Percentiles rank a stretch among this genome's conserved stretches.
Conservation (phyloP, 1,140 invertebrate genomes). For the Periplaneta americana region DNA sequence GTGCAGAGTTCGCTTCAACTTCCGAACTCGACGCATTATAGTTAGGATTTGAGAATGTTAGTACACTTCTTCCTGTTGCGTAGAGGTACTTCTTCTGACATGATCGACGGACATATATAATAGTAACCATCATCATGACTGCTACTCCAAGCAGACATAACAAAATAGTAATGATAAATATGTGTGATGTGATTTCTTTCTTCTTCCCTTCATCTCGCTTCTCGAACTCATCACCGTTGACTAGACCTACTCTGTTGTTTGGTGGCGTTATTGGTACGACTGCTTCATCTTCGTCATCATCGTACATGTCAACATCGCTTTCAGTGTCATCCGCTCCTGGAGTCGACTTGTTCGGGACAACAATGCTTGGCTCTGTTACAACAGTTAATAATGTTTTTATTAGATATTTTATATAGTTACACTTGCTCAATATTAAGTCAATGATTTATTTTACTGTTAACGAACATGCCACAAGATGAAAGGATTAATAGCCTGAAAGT, state of each 20-base stretch:
- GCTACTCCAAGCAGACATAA: neutral
- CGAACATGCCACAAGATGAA: too few relatives aligned
- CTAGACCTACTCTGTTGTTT: neutral
- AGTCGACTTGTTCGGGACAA: conserved; percentile 34
- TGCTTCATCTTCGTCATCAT: conserved; percentile 31
- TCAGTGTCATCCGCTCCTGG: conserved; percentile 36
- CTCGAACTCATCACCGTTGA: neutral
- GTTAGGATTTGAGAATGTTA: conserved; percentile 75
- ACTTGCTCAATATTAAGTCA: too few relatives aligned
- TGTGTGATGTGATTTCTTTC: neutral
- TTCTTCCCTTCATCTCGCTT: neutral
- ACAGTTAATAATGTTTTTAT: conserved; percentile 2
- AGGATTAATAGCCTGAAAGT: too few relatives aligned
- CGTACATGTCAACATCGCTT: conserved; percentile 35
- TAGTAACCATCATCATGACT: conserved; percentile 33
- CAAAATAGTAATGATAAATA: neutral
- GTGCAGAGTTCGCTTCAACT: conserved; percentile 33
- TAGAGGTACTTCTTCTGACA: conserved; percentile 49
- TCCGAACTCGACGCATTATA: conserved; percentile 59
- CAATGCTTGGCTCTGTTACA: conserved; percentile 34
- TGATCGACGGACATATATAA: conserved; percentile 47
- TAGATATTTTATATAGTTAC: too few relatives aligned
- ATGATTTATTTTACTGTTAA: too few relatives aligned
- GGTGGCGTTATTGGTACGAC: neutral
- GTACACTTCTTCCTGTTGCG: conserved; percentile 52